Percentiles rank a stretch among this genome's conserved stretches.
phyloP scores from a whole-genome alignment of 2,888 invertebrate species.

The Abscondita cerata region DNA sequence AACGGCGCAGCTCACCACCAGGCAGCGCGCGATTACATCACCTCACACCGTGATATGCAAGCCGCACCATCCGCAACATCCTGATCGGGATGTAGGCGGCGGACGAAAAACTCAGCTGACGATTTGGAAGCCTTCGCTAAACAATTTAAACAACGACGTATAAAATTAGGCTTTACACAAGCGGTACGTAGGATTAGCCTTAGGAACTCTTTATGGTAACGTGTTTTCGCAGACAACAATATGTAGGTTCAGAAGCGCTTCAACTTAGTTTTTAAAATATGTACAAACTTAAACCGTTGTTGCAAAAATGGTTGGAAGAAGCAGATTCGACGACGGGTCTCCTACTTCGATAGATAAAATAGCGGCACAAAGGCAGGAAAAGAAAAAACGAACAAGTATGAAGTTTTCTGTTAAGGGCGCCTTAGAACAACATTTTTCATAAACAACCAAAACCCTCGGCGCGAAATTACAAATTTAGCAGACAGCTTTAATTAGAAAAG shows the following conservation, averaged over 20 bases:
- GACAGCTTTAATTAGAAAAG: conserved; percentile 98
- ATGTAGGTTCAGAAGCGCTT: conserved; percentile 98
- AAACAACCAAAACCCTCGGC: conserved; percentile 99
- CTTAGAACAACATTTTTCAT: conserved; percentile 97
- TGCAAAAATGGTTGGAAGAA: conserved; percentile 99
- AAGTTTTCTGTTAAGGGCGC: conserved; percentile 97
- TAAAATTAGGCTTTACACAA: conserved; percentile 98
- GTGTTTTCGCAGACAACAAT: conserved; percentile 99
- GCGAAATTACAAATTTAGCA: conserved; percentile 92
- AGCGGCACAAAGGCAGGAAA: conserved; percentile 97
- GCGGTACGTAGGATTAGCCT: conserved; percentile 97
- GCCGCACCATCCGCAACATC: conserved; percentile 73
- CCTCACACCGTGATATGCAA: conserved; percentile 74
- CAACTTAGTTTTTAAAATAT: conserved; percentile 99
- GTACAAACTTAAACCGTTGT: conserved; percentile 98
- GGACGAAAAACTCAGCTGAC: conserved; percentile 95
- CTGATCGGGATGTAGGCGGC: conserved; percentile 80
- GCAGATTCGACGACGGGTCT: conserved; percentile 97
- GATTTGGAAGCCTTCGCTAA: conserved; percentile 99
- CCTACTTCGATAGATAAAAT: conserved; percentile 99
- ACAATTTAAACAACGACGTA: conserved; percentile 98
- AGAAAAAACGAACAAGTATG: conserved; percentile 99
- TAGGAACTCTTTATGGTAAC: conserved; percentile 98
- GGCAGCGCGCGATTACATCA: conserved; percentile 77
- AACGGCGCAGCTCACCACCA: conserved; percentile 78